Evolutionary conservation across 2,113 vertebrate species (phyloP), one percentile per base, ranked within the genome.

Genomic region (Bolborhynchus lineola): DNA sequence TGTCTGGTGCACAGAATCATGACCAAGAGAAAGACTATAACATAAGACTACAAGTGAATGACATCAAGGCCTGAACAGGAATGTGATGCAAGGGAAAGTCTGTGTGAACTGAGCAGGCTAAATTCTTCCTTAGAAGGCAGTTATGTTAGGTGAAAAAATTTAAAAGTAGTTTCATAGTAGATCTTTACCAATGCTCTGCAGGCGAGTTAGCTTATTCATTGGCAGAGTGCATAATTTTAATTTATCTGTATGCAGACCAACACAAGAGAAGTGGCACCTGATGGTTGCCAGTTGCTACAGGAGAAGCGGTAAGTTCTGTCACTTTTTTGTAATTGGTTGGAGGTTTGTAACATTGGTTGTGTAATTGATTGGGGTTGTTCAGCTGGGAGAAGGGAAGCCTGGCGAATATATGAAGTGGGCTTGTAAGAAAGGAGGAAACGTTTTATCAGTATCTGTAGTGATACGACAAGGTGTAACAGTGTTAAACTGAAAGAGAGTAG

Each of bases 271-370:
- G 91, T 99, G 99, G 99, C 98, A 99, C 92, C 96, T 99, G 74
- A 99, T 99, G 99, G 98, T 99, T 87, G 99, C 99, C 39, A 99
- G 99, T 97, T 99, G 99, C 96, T 99, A 99, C 95, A 98, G 99
- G 93, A 98, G 98, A 98, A 99, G 99, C 6, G 99, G 99, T 99
- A 82, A 98, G 92, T 88, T 18, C 49, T 55, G 18, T 50, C 82
- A 39, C 35, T 33, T 44, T 52, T 46, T 72, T 55, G 19, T 82
- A 41, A 46, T 75, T 65, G n/a, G 3, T 74, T 85, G n/a, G 35
- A 91, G 69, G 23, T 76, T 59, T 65, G 37, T 80, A 52, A 26
- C 6, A 1, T 16, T 31, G 57, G 31, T 57, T 63, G 57, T 72
- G 12, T 50, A 5, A 19, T 46, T 49, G 41, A 3, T 6, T 57